Evolutionary conservation across 2,113 vertebrate species (phyloP).

Genomic region (Leiothrix lutea): DNA sequence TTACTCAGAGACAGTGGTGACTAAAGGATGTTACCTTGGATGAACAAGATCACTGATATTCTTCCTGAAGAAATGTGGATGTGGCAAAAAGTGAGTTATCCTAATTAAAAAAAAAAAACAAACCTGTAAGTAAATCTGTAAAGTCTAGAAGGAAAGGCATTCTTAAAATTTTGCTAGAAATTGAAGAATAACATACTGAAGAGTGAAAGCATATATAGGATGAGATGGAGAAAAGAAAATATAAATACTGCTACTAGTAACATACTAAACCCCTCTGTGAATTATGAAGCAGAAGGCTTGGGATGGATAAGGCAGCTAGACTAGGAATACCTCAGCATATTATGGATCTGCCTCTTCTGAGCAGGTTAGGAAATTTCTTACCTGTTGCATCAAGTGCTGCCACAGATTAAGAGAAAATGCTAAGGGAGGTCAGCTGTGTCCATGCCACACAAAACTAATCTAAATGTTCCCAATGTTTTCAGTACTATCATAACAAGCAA

Average conservation of each 20-base stretch:
- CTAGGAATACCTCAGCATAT: not conserved
- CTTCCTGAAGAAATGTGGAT: not conserved
- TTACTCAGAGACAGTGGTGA: not conserved
- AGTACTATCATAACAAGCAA: not conserved
- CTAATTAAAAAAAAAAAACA: not conserved
- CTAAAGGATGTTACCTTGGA: not conserved
- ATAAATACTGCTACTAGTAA: not conserved
- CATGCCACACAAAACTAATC: not conserved
- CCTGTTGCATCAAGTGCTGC: not conserved
- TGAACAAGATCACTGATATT: not conserved
- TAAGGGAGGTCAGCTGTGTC: not conserved
- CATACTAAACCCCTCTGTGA: not conserved
- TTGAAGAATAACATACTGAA: not conserved
- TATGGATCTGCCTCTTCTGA: not conserved
- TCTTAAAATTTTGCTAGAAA: not conserved
- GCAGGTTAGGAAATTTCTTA: not conserved
- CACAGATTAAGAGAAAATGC: not conserved
- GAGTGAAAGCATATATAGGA: not conserved
- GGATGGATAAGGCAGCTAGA: not conserved
- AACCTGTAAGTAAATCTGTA: not conserved
- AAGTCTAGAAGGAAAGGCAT: not conserved
- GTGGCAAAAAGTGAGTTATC: rapidly evolving
- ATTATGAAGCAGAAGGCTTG: not conserved
- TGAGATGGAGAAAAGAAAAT: not conserved
- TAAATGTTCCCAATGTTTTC: not conserved